Conservation (phyloP, 2,113 vertebrate species). For the Prochilodus magdalenae region DNA sequence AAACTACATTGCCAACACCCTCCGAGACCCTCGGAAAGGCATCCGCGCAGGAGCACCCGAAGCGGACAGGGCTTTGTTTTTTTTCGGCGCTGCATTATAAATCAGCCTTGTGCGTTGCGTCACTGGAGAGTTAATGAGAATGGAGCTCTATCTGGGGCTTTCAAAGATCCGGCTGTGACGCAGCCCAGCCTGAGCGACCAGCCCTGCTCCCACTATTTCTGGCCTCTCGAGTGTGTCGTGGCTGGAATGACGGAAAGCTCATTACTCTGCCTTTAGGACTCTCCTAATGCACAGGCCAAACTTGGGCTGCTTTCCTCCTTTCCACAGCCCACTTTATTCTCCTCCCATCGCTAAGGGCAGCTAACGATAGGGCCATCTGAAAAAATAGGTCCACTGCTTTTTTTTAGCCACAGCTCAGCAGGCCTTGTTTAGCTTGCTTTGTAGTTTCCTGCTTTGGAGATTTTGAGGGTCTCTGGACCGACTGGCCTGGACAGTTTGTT, state of each 20-base stretch:
- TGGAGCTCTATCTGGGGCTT: constrained; percentile 5
- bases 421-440: background rate
- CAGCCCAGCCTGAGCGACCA: background rate
- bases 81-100: background rate
- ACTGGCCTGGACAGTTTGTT: background rate
- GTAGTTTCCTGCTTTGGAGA: background rate
- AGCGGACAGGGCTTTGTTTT: background rate
- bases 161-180: constrained; percentile 5
- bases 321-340: background rate
- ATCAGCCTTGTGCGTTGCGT: background rate
- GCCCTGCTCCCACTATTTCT: constrained; percentile 9
- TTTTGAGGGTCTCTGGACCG: background rate
- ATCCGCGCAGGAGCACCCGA: background rate
- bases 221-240: background rate
- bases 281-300: background rate
- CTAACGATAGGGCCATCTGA: background rate
- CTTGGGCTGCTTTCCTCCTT: background rate
- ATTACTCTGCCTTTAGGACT: constrained; percentile 7
- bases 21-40: background rate
- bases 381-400: background rate
- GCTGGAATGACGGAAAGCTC: constrained; percentile 3
- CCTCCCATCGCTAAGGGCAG: background rate
- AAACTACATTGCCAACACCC: background rate
- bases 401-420: background rate
- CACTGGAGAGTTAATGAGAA: constrained; percentile 15